Base-by-base conservation (phyloP, 2,888 invertebrate genomes). In the Polydrusus cervinus region DNA sequence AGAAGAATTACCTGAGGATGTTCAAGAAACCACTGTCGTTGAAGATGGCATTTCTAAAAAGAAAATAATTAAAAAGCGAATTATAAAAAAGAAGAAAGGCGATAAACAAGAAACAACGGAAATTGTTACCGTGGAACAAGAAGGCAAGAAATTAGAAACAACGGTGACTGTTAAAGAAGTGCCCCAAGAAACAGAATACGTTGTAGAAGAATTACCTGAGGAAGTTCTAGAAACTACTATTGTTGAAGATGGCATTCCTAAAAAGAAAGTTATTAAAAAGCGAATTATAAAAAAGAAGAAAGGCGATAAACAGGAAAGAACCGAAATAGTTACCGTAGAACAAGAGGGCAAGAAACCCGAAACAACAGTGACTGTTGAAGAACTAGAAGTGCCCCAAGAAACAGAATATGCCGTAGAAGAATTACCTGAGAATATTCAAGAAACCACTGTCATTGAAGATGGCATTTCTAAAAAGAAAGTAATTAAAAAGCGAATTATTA, bases 81-180 rank as follows among this genome's bases (percentile, higher is more conserved):
- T 87, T 0, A 89, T 89, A n/a, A 89, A 88, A 78, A 89, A 89
- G 78, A 86, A 85, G 78, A 83, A 80, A 38, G 85, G 82, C 3
- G 82, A 79, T 25, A 78, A 85, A 80, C 62, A 83, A 78, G 83
- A 87, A 83, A 78, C 79, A 45, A 82, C 83, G 65, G 87, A 88
- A 84, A 88, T 89, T 75, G 85, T 87, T 75, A 89, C 88, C 0
- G 82, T 88, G 55, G 88, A 88, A 77, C 88, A 89, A 83, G 88
- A 88, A 76, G 88, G 87, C 60, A 86, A 88, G 77, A 67, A 86
- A 76, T 88, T 85, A 9, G 82, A 86, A 71, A 85, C 87, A 5
- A 83, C 86, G 0, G 86, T 89, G 20, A 83, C 84, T 34, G 84
- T 89, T 5, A 84, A 84, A 60, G 40, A 40, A 40, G 13, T 13